These are phyloP conservation scores for Mus spicilegus DNA, from an alignment of 2,113 vertebrate genomes.

Conservation along the genomic window DNA sequence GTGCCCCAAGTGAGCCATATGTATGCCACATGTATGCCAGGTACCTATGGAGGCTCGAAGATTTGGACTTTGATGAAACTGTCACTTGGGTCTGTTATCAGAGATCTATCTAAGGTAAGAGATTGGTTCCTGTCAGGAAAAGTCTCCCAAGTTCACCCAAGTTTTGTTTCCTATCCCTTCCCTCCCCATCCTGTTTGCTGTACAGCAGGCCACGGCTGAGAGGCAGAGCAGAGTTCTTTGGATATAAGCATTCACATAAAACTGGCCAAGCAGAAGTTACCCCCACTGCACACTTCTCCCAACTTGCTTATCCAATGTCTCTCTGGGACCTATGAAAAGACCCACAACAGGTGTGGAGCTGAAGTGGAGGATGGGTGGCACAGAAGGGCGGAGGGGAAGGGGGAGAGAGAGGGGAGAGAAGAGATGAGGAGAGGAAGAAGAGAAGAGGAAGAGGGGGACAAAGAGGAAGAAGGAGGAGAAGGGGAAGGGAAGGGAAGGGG, in stretches of 20 bases:
- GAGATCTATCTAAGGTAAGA: background rate
- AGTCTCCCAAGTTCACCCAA: background rate
- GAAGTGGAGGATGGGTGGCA: background rate
- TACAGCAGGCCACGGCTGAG: background rate
- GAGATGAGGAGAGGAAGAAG: no score
- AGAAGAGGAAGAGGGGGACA: no score
- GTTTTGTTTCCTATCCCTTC: background rate
- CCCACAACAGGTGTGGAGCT: background rate
- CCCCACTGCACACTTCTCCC: background rate
- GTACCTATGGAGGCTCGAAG: background rate
- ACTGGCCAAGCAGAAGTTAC: background rate
- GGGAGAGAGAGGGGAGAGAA: rapidly evolving
- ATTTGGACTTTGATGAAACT: background rate
- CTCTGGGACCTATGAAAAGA: background rate
- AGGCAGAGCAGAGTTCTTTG: background rate
- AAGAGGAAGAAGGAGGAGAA: no score
- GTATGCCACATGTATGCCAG: background rate
- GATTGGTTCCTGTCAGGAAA: background rate
- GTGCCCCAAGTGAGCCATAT: no score
- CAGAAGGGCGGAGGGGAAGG: rapidly evolving
- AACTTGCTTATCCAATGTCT: background rate
- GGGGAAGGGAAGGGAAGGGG: no score
- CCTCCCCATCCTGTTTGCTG: background rate
- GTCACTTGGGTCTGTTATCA: background rate
- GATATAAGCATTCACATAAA: background rate